Conservation (phyloP, 1,140 invertebrate genomes). For the Pentalonia nigronervosa region DNA sequence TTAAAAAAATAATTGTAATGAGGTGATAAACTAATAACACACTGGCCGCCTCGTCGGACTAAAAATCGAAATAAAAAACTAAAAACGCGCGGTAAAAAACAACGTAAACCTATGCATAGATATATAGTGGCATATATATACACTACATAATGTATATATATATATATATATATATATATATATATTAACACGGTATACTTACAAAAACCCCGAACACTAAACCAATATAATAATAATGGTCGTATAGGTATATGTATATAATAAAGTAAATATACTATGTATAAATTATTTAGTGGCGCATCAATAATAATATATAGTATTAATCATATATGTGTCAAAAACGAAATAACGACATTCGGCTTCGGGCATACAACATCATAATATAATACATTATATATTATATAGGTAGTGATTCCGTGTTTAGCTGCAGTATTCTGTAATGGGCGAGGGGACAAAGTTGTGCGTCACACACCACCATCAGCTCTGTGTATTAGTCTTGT, state of each 20-base stretch:
- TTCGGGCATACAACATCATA: not conserved
- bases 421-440: not conserved
- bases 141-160: too few species aligned
- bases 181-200: not conserved
- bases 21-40: not conserved
- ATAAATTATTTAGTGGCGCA: not conserved
- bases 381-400: too few species aligned
- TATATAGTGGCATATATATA: not conserved
- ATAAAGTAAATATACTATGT: not conserved
- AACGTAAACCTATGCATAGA: not conserved
- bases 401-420: not conserved
- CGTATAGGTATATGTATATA: not conserved
- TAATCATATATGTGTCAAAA: slow-evolving; percentile 11
- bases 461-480: too few species aligned
- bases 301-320: not conserved
- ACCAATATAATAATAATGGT: not conserved
- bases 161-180: not conserved
- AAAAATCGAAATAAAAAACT: not conserved
- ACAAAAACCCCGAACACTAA: not conserved
- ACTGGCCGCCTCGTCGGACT: not conserved
- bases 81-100: not conserved
- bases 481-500: not conserved
- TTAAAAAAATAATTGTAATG: not conserved
- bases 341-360: not conserved
- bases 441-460: not conserved